Base-by-base conservation (phyloP, 2,888 invertebrate species). In the Elgonia sp. region DNA sequence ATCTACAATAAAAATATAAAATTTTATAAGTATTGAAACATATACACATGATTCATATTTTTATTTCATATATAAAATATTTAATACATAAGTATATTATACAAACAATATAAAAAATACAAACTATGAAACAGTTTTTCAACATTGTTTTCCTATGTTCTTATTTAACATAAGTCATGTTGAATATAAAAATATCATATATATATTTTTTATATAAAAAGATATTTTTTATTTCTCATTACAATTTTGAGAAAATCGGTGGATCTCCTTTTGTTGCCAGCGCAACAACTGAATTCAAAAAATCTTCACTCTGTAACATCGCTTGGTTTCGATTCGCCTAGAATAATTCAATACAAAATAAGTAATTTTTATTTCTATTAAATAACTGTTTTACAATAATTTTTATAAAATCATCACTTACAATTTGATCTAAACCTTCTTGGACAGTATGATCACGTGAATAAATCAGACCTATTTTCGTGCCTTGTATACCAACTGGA, bases 401-500 rank as follows among this genome's bases (percentile, higher is more conserved):
- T 29, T 29, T 5, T 29, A 3, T 29, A 29, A 29, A 29, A 5
- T 29, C 29, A 29, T 29, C 29, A 29, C 29, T 29, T 29, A 29
- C 29, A 3, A 29, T 29, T 29, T 29, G 29, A 91, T 98, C 96
- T n/a, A 99, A 95, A 14, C 99, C 98, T 81, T 98, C 97, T 89
- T 97, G 96, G 18, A 97, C 98, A 0, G 97, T 95, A 92, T 99
- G 98, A 94, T 98, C 98, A 91, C 98, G 96, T 0, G 99, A 97
- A 94, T 97, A 99, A 12, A 98, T 96, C 37, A 99, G 93, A 91
- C 96, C 97, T 79, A 96, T 95, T 94, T 99, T 99, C 0, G 98
- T 97, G 5, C 97, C 97, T 94, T 99, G 99, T 0, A 99, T 97
- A 0, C 99, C 99, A 6, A 99, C 97, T 0, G 99, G 99, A 95